Conservation (phyloP, 2,113 vertebrate genomes). For the Trinectes maculatus region DNA sequence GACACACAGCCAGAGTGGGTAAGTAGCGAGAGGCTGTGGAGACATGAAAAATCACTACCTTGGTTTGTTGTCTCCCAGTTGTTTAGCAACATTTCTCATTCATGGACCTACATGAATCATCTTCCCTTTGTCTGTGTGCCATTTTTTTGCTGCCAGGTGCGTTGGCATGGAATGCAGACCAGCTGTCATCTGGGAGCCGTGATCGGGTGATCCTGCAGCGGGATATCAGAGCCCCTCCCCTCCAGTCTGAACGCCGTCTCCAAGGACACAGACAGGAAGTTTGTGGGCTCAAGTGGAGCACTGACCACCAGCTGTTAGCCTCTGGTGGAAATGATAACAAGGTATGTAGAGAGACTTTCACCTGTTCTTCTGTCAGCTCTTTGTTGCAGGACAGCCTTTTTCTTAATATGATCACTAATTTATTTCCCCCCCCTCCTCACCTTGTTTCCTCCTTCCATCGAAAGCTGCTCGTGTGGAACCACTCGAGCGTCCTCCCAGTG, state of each 20-base stretch:
- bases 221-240: constrained; percentile 91
- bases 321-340: constrained; percentile 98
- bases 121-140: neutral
- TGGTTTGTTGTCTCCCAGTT: neutral
- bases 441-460: neutral
- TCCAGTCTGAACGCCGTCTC: constrained; percentile 94
- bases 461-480: constrained; percentile 97
- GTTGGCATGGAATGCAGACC: constrained; percentile 96
- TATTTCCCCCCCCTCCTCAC: neutral
- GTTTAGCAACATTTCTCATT: constrained; percentile 23
- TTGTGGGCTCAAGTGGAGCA: constrained; percentile 98
- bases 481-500: constrained; percentile 93
- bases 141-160: constrained; percentile 83
- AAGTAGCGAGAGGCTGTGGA: constrained; percentile 67
- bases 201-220: constrained; percentile 97
- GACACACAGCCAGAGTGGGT: constrained; percentile 97
- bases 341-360: constrained; percentile 74
- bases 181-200: constrained; percentile 94
- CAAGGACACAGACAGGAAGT: constrained; percentile 98
- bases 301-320: constrained; percentile 96
- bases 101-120: constrained; percentile 6
- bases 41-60: constrained; percentile 1
- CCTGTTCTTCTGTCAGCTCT: neutral
- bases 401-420: neutral
- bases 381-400: neutral